Percentiles rank a stretch among this genome's conserved stretches.
phyloP scores from a whole-genome alignment of 2,888 invertebrate species.

The Drosophila limbata region DNA sequence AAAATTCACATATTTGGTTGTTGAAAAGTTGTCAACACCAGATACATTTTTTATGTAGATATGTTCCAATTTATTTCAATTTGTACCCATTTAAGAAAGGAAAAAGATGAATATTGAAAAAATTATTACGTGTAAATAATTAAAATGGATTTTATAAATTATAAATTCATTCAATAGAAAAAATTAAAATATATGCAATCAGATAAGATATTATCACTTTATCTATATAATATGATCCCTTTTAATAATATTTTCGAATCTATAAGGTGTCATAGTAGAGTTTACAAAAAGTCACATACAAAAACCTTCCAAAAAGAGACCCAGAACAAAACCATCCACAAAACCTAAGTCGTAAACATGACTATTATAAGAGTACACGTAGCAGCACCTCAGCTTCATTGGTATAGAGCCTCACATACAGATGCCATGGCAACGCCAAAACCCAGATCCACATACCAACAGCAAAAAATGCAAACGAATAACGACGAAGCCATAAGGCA shows the following conservation, averaged over 20 bases:
- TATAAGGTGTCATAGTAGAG: neutral
- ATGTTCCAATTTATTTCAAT: too few species aligned
- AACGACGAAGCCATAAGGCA: slow-evolving; percentile 11
- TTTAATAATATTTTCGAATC: neutral
- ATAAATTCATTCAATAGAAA: neutral
- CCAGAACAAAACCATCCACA: neutral
- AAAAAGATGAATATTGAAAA: too few species aligned
- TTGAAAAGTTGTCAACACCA: neutral
- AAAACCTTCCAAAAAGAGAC: neutral
- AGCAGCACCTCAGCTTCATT: slow-evolving; percentile 1
- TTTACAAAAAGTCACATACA: neutral
- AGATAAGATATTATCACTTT: too few species aligned
- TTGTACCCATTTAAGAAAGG: too few species aligned
- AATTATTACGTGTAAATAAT: too few species aligned
- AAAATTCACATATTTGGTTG: too few species aligned
- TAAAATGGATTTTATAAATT: neutral
- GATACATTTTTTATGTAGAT: too few species aligned
- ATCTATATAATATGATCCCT: too few species aligned
- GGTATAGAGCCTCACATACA: slow-evolving; percentile 19
- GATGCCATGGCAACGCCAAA: slow-evolving; percentile 23
- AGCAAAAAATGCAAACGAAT: slow-evolving; percentile 5
- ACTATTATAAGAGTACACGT: slow-evolving; percentile 9
- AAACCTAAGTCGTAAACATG: slow-evolving; percentile 3
- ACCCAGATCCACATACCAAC: neutral
- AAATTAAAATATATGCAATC: too few species aligned